These are phyloP conservation scores for Sarcophaga caerulescens DNA, from an alignment of 2,888 invertebrate species.

Conservation along the genomic window DNA sequence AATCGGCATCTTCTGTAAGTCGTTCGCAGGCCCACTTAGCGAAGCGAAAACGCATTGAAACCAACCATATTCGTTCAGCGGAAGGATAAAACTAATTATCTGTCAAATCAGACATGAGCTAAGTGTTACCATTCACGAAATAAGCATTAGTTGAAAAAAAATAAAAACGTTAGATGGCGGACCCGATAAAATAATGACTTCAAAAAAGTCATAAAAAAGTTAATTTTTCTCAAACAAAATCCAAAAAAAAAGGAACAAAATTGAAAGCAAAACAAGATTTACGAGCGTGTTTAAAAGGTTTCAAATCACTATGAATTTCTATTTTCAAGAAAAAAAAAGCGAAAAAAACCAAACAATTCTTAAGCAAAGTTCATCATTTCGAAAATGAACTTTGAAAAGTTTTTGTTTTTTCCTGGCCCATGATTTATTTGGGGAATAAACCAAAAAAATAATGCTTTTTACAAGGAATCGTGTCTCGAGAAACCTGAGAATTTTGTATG, in stretches of 20 bases:
- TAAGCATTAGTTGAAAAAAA: too few relatives aligned
- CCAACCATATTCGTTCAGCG: too few relatives aligned
- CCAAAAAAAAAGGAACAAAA: constrained; percentile 1
- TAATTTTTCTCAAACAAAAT: not conserved
- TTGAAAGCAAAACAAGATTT: constrained; percentile 24
- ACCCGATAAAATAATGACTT: constrained; percentile 5
- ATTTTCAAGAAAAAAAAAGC: not conserved
- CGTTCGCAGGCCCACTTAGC: too few relatives aligned
- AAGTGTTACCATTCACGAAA: too few relatives aligned
- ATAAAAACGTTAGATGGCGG: too few relatives aligned
- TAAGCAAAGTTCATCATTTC: constrained; percentile 14
- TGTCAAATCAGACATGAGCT: too few relatives aligned
- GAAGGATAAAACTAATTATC: too few relatives aligned
- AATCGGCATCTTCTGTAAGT: too few relatives aligned
- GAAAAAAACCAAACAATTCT: not conserved
- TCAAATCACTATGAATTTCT: not conserved
- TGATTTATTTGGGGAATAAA: constrained; percentile 3
- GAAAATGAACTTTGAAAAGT: constrained; percentile 29
- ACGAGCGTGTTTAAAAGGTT: constrained; percentile 11
- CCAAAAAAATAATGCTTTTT: not conserved
- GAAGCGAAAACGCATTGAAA: too few relatives aligned
- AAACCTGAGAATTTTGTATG: not conserved
- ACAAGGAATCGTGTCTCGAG: not conserved
- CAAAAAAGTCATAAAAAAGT: constrained; percentile 25
- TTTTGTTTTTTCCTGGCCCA: not conserved